phyloP scores from a whole-genome alignment of 2,888 invertebrate genomes.

The Margaritifera margaritifera region DNA sequence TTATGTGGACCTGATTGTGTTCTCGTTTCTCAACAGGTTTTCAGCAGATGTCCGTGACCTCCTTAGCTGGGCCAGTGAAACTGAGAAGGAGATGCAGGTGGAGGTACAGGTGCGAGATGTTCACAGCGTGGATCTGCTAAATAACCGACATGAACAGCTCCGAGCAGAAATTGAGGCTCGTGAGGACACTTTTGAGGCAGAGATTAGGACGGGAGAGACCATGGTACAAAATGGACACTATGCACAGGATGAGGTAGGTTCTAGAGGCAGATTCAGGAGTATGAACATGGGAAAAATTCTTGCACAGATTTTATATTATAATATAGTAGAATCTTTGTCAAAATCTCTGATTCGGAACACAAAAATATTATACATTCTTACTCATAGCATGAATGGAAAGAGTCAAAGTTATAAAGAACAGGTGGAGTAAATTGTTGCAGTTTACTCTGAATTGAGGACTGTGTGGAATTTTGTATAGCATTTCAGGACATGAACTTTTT shows the following conservation, averaged over 20 bases:
- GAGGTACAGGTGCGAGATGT: slow-evolving; percentile 89
- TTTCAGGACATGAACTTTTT: too few relatives aligned
- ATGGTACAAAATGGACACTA: slow-evolving; percentile 91
- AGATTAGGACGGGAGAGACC: slow-evolving; percentile 93
- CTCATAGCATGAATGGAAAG: too few relatives aligned
- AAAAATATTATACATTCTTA: too few relatives aligned
- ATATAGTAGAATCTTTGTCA: too few relatives aligned
- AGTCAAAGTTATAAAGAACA: too few relatives aligned
- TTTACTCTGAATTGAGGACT: too few relatives aligned
- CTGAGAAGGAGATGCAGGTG: slow-evolving; percentile 84
- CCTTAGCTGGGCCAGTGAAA: slow-evolving; percentile 88
- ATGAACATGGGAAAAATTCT: too few relatives aligned
- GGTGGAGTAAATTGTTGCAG: too few relatives aligned
- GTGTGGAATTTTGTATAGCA: too few relatives aligned
- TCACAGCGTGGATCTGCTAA: slow-evolving; percentile 95
- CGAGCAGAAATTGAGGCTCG: slow-evolving; percentile 99
- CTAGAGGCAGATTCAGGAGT: neutral
- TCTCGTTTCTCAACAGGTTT: slow-evolving; percentile 5
- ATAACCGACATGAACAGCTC: slow-evolving; percentile 98
- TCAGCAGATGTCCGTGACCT: slow-evolving; percentile 80
- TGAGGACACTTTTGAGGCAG: slow-evolving; percentile 95
- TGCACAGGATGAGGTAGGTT: slow-evolving; percentile 76
- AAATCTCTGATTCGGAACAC: too few relatives aligned
- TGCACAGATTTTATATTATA: too few relatives aligned
- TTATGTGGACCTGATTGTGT: too few relatives aligned